Conservation (phyloP, 1,140 invertebrate species). For the Tetraneura akinire region DNA sequence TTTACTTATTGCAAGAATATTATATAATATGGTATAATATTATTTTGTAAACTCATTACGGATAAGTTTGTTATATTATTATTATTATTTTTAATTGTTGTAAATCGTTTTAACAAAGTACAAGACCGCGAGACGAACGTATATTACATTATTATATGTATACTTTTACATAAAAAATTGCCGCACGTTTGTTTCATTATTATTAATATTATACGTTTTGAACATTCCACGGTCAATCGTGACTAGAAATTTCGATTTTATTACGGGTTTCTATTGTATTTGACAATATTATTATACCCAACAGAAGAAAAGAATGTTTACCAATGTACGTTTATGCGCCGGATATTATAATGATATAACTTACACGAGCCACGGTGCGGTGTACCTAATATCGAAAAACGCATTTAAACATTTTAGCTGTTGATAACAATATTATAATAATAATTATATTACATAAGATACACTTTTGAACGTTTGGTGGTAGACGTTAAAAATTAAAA, state of each 20-base stretch:
- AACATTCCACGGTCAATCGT: conserved; percentile 30
- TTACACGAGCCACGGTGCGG: too few relatives aligned
- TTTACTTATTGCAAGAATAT: too few relatives aligned
- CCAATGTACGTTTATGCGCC: not conserved
- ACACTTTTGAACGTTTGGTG: too few relatives aligned
- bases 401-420: not conserved
- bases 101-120: too few relatives aligned
- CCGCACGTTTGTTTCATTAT: conserved; percentile 23
- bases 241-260: conserved; percentile 31
- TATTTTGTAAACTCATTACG: not conserved
- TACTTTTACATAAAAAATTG: too few relatives aligned
- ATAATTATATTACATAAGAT: not conserved
- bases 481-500: too few relatives aligned
- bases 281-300: conserved; percentile 18
- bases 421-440: not conserved
- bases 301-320: not conserved
- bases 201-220: conserved; percentile 15
- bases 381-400: not conserved
- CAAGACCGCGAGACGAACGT: too few relatives aligned
- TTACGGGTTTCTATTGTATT: conserved; percentile 29
- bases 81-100: too few relatives aligned
- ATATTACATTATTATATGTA: too few relatives aligned
- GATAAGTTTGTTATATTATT: not conserved
- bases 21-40: too few relatives aligned
- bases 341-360: too few relatives aligned